Base-by-base conservation (phyloP, 2,113 vertebrate genomes). In the Chionomys nivalis region DNA sequence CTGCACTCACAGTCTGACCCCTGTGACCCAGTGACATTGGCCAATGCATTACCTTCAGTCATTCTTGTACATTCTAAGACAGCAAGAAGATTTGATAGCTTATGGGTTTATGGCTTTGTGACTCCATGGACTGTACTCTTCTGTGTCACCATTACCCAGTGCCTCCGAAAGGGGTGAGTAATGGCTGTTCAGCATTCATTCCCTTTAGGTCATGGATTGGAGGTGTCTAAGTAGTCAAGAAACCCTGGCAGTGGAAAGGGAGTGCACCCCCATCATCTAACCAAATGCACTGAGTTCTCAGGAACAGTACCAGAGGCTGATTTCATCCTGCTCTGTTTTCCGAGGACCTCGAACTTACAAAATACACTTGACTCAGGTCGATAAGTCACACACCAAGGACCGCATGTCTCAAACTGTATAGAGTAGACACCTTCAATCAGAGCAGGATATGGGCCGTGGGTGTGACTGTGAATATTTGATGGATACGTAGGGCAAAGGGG, bases 311-410 rank as follows among this genome's bases (percentile, higher is more conserved):
- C 4, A n/a, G 26, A 13, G 42, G 42, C 63, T 73, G 14, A 11
- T 42, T 82, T 36, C n/a, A 1, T 26, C 13, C 52, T 36, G 9
- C 2, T 10, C 0, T 70, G n/a, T 49, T 12, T 52, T 58, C 49
- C 1, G 0, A 7, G 61, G 7, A 17, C n/a, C 26, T 7, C 0
- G 16, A 0, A 9, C 12, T 5, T 44, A 5, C 52, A 14, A 16
- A 42, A 23, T 3, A 17, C 7, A 0, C 16, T 61, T 14, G n/a
- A 39, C 73, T n/a, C 47, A 5, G 11, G 7, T 13, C 7, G 5
- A 2, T 16, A 36, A 33, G 47, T 17, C 39, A 1, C 12, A 2
- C 23, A 47, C 9, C 0, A 42, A 16, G 72, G 23, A 11, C 79
- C 17, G 2, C 2, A 11, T 1, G 11, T 26, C 33, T 39, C 52